Conservation (phyloP, 2,113 vertebrate genomes). For the Scatophagus argus region DNA sequence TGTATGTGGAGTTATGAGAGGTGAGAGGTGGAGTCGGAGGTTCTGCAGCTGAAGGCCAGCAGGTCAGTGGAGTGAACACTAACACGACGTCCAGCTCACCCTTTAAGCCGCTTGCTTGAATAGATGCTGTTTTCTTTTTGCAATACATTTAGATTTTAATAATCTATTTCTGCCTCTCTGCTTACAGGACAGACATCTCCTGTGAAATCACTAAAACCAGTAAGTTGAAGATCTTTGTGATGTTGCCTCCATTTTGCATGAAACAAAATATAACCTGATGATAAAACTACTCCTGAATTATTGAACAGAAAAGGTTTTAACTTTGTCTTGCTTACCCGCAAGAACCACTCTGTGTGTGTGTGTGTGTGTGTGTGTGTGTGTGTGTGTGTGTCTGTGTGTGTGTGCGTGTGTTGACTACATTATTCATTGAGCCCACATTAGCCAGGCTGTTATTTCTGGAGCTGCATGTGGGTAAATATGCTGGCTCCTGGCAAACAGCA, state of each 20-base stretch:
- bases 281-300: slow-evolving; percentile 49
- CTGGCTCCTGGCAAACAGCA: slow-evolving; percentile 64
- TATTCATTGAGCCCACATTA: slow-evolving; percentile 67
- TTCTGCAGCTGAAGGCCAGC: not conserved
- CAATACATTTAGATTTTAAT: not conserved
- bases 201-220: slow-evolving; percentile 93
- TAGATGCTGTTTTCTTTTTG: not conserved
- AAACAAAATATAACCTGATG: not conserved
- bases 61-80: not conserved
- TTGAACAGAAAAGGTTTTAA: slow-evolving; percentile 39
- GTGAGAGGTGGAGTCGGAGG: not conserved
- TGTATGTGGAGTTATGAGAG: not conserved
- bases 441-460: slow-evolving; percentile 65
- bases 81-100: not conserved
- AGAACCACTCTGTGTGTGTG: slow-evolving; percentile 23
- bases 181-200: slow-evolving; percentile 94
- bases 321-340: slow-evolving; percentile 35
- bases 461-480: slow-evolving; percentile 65
- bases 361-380: slow-evolving; percentile 19
- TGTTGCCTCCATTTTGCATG: not conserved
- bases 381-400: slow-evolving; percentile 1
- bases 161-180: slow-evolving; percentile 21
- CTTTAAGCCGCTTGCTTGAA: not conserved
- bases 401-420: slow-evolving; percentile 41
- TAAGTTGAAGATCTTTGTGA: slow-evolving; percentile 81